Evolutionary conservation across 1,140 invertebrate genomes (phyloP), one percentile per base, ranked within the genome.

Genomic region (Drosophila lacertosa): DNA sequence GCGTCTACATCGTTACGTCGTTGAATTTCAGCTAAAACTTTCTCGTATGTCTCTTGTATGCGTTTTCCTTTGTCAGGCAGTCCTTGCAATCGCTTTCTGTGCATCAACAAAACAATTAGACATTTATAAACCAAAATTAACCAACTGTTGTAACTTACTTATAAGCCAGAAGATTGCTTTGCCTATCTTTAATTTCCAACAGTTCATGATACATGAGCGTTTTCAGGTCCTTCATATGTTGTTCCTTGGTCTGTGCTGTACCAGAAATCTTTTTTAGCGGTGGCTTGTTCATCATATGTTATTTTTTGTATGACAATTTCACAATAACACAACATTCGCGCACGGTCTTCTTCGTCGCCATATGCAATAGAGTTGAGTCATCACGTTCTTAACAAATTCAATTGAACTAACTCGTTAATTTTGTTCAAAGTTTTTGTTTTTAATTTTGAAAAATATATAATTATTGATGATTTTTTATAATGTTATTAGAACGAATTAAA

Each of bases 21-120:
- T 35, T 92, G 78, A 13, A 96, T 79, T 91, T 94, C 94, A 15
- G 84, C 81, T 4, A 92, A 47, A 59, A 96, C 80, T 74, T 93
- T 93, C 4, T 93, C 90, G 44, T 92, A 90, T 20, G 94, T 93
- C 15, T 90, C 79, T 66, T 92, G 90, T 33, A 96, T 93, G 88
- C 94, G 95, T 47, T 93, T 92, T 6, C 95, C 95, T 90, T 95
- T 95, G 68, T 96, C 95, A 0, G 94, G 92, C 59, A 96, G 84
- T 74, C 93, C 94, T 4, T 79, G 75, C 13, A 94, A 33, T 4
- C 78, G 74, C 13, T 71, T 64, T 44, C 91, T 91, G 35, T 35
- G 11, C 7, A 7, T n/a, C 13, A 37, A 13, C 3, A 18, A 47
- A 47, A 39, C 15, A 55, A 33, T 32, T 44, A 44, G 15, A 40